Evolutionary conservation across 1,140 invertebrate genomes (phyloP), one percentile per base, ranked within the genome.

Genomic region (Atta cephalotes): DNA sequence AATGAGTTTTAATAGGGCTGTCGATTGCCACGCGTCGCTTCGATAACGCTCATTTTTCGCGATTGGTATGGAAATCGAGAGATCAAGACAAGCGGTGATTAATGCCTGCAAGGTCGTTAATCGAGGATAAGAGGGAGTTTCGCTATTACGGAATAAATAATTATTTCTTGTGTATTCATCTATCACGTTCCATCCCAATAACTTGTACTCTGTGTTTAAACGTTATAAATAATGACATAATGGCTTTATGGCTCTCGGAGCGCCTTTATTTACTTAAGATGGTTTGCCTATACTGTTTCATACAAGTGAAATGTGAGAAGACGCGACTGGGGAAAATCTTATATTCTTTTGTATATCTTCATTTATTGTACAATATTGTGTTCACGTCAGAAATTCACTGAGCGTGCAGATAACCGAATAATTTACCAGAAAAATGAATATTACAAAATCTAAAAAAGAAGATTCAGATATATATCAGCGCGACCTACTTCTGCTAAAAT

Each of bases 61-160:
- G n/a, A 62, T 74, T 45, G 25, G 45, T 60, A 12, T 25, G 16
- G 68, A 82, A 82, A 82, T 82, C 79, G 68, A n/a, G 39, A 45
- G 31, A 12, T 14, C 62, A n/a, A 25, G n/a, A 35, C 39, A 25
- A 70, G 25, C 63, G 6, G 31, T 62, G 56, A 84, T 84, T 84
- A 76, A 84, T 51, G 28, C 56, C 18, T n/a, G 39, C 70, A 74
- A 84, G 80, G 80, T 70, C 31, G 25, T 70, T 35, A n/a, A 31
- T 18, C 78, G 14, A 81, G 65, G 31, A 71, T 39, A 51, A 51
- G 12, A 56, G 9, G 7, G 9, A 28, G 16, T 71, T 71, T 28
- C 39, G 5, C 12, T 21, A 25, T 35, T 60, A 35, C 16, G 14
- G 25, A 66, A 51, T 49, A 16, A 21, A 1, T 49, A 58, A 74